Base-by-base conservation (phyloP, 2,113 vertebrate genomes). In the Alouatta palliata region DNA sequence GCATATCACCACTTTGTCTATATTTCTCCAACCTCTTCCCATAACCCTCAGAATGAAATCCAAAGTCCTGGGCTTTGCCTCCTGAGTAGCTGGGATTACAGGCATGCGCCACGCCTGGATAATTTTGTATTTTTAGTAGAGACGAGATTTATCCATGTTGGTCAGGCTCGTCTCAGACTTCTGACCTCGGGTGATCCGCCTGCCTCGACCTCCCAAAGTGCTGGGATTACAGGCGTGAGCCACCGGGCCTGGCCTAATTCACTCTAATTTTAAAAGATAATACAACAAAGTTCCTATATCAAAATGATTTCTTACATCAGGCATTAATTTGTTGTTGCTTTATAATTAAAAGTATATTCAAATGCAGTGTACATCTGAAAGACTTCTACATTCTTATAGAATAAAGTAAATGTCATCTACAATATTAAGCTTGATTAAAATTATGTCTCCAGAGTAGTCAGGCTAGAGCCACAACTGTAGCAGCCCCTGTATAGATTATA, bases 271-370 rank as follows among this genome's bases (percentile, higher is more conserved):
- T 32, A 75, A 64, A 82, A 70, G 6, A 88, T 96, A 96, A 94
- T n/a, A 68, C 8, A 93, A 90, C 7, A 37, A 70, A 94, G 37
- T 84, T 19, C 35, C 8, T 87, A 47, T 70, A 89, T 95, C 20
- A 86, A 79, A 93, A 82, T 82, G n/a, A 92, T 47, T 85, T 64
- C 61, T 75, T 81, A 61, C 37, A 37, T 49, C 27, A 76, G 27
- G 12, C 71, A 93, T 79, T 12, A 30, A 68, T 82, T 77, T 96
- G 12, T 47, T 90, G 64, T 90, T 90, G 61, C 32, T 80, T 49
- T 93, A 40, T 88, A 43, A 95, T 43, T 68, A 83, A 93, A 96
- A 94, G 21, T 76, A 83, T 56, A 94, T 66, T 77, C 64, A 91
- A 96, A 89, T 25, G 23, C 32, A 89, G 8, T 92, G 9, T 21